These are phyloP conservation scores for Python bivittatus DNA, from an alignment of 2,113 vertebrate genomes.

Conservation along the genomic window DNA sequence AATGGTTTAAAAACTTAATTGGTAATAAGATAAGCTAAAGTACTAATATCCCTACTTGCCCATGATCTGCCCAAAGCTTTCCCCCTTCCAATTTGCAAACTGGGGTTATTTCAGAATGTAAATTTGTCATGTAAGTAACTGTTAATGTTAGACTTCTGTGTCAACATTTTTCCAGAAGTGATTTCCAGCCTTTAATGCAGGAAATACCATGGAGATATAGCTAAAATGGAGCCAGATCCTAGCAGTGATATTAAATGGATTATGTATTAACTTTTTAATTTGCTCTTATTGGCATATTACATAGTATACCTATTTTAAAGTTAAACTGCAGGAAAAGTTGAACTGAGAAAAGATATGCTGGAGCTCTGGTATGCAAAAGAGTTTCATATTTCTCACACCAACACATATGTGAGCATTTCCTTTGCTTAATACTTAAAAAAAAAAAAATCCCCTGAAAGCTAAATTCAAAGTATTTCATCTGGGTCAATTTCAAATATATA, in stretches of 20 bases:
- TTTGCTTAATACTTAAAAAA: not conserved
- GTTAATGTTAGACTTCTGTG: not conserved
- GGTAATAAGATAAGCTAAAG: not conserved
- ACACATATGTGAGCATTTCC: not conserved
- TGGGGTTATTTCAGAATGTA: not conserved
- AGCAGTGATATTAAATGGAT: not conserved
- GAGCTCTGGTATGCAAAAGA: not conserved
- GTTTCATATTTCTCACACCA: not conserved
- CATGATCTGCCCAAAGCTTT: not conserved
- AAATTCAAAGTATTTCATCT: constrained; percentile 6
- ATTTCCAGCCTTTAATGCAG: not conserved
- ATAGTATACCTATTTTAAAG: not conserved
- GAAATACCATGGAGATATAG: not conserved
- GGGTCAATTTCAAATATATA: not conserved
- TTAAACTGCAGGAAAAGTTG: not conserved
- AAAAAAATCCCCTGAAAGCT: not conserved
- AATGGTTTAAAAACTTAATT: not conserved
- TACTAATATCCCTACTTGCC: not conserved
- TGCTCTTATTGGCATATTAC: too few species aligned
- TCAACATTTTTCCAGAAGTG: not conserved
- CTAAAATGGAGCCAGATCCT: not conserved
- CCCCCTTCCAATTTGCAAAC: not conserved
- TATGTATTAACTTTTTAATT: not conserved
- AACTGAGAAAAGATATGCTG: not conserved
- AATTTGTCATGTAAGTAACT: not conserved